Evolutionary conservation across 2,797 vertebrate species (phyloP).

Genomic region (Carapus acus): DNA sequence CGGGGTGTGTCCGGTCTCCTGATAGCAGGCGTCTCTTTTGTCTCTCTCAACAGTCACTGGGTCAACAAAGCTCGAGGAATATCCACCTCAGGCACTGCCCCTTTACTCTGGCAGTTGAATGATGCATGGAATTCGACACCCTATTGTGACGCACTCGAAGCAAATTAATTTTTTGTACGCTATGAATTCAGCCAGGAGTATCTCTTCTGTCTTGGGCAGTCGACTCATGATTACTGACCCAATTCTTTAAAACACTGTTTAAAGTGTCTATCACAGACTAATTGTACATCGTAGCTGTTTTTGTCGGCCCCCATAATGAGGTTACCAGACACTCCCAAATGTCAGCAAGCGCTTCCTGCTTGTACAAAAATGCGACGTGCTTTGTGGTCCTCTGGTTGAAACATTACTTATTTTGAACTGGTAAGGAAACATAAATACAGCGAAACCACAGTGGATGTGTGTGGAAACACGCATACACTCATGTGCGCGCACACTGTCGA

Average conservation of each 20-base stretch:
- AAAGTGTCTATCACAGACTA: slow-evolving; percentile 32
- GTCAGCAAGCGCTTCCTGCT: slow-evolving; percentile 48
- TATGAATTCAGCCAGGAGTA: no score
- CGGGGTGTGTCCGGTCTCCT: slow-evolving; percentile 29
- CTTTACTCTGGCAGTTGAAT: slow-evolving; percentile 3
- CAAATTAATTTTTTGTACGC: slow-evolving; percentile 5
- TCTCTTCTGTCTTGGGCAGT: slow-evolving; percentile 15
- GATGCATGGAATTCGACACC: slow-evolving; percentile 31
- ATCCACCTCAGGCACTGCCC: slow-evolving; percentile 18
- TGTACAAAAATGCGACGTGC: slow-evolving; percentile 34
- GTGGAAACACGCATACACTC: slow-evolving; percentile 13
- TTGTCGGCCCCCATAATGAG: slow-evolving; percentile 47
- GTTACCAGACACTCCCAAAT: slow-evolving; percentile 56
- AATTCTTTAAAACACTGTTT: neutral
- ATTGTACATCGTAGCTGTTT: slow-evolving; percentile 41
- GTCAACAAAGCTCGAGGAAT: slow-evolving; percentile 37
- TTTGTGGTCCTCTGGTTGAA: slow-evolving; percentile 39
- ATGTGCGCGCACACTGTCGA: slow-evolving; percentile 12
- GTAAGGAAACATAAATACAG: slow-evolving; percentile 23
- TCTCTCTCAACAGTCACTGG: slow-evolving; percentile 28
- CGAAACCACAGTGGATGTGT: slow-evolving; percentile 11
- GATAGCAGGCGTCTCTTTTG: slow-evolving; percentile 37
- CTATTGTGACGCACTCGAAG: slow-evolving; percentile 1
- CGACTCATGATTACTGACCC: no score
- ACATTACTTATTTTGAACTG: slow-evolving; percentile 39